phyloP scores from a whole-genome alignment of 2,888 invertebrate genomes.

The Hedychridium roseum region DNA sequence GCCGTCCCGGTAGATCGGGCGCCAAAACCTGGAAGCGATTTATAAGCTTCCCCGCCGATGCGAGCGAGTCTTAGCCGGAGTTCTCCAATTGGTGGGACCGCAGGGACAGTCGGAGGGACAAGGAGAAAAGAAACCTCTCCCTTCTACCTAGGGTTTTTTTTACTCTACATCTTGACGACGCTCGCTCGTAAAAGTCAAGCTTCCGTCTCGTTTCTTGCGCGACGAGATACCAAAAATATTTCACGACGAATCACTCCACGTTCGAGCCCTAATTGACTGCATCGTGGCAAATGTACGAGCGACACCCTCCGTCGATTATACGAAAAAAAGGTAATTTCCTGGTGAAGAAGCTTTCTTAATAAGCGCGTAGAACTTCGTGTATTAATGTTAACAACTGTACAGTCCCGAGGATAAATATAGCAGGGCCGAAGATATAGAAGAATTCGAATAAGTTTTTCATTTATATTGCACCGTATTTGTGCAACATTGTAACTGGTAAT shows the following conservation, averaged over 20 bases:
- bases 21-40: constrained; percentile 55
- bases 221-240: constrained; percentile 29
- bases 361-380: too few relatives aligned
- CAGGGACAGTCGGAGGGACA: too few relatives aligned
- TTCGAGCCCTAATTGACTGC: constrained; percentile 39
- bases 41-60: constrained; percentile 45
- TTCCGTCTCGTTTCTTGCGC: constrained; percentile 11
- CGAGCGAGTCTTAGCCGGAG: constrained; percentile 10
- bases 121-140: constrained; percentile 26
- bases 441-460: too few relatives aligned
- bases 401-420: too few relatives aligned
- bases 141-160: constrained; percentile 15
- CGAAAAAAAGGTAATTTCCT: too few relatives aligned
- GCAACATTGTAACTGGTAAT: too few relatives aligned
- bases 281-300: constrained; percentile 21
- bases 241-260: constrained; percentile 43
- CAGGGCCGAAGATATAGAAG: too few relatives aligned
- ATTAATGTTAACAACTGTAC: too few relatives aligned
- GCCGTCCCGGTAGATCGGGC: constrained; percentile 37
- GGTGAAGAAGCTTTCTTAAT: too few relatives aligned
- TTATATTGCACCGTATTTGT: too few relatives aligned
- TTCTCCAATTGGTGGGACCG: constrained; percentile 42
- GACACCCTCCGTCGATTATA: constrained; percentile 1
- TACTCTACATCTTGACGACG: background rate
- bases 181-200: background rate